Conservation (phyloP, 2,888 invertebrate genomes). For the Diarsia mendica region DNA sequence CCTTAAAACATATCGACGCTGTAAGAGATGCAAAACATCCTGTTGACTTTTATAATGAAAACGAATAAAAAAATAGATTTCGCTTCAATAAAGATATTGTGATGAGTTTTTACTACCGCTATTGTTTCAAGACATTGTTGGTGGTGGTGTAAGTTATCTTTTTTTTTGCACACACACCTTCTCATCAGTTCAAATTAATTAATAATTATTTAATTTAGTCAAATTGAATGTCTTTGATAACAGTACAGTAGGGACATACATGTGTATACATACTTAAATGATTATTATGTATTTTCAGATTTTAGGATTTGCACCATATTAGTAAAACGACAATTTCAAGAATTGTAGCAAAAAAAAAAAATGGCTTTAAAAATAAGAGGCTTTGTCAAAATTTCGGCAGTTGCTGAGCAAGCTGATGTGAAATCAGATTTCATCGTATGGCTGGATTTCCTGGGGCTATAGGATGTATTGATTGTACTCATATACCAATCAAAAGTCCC, state of each 20-base stretch:
- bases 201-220: background rate
- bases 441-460: background rate
- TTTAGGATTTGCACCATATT: background rate
- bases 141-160: too few species aligned
- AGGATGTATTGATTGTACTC: conserved; percentile 11
- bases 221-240: too few species aligned
- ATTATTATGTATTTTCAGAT: background rate
- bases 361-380: background rate
- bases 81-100: too few species aligned
- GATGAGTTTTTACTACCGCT: too few species aligned
- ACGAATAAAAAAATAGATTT: too few species aligned
- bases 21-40: too few species aligned
- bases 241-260: too few species aligned
- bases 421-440: conserved; percentile 5
- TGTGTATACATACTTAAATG: background rate
- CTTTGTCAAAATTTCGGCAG: background rate
- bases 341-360: background rate
- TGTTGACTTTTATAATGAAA: too few species aligned
- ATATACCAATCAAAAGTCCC: conserved; percentile 3
- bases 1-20: too few species aligned
- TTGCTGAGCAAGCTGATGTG: background rate
- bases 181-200: too few species aligned
- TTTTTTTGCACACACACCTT: too few species aligned
- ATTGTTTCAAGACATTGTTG: too few species aligned
- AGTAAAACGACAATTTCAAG: background rate